Evolutionary conservation across 2,888 invertebrate species (phyloP), one percentile per base, ranked within the genome.

Genomic region (Trimorus sp.): DNA sequence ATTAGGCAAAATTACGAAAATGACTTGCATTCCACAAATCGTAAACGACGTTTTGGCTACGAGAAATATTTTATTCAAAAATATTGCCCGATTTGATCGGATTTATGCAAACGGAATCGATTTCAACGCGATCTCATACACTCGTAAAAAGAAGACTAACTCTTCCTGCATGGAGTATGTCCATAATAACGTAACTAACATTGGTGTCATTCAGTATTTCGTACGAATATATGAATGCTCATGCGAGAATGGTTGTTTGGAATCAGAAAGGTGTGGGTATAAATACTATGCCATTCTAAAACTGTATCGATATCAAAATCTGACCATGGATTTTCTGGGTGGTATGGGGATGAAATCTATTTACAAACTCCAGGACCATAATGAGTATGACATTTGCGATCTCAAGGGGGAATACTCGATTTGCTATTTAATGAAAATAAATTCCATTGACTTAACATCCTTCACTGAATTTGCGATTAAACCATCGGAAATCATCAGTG

Each of bases 121-220:
- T 9, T 68, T 36, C 11, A 56, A 45, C 45, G 45, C 68, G 3
- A 56, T 4, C 3, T 36, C 68, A 14, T 68, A 68, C 14, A 56
- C 12, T 4, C 54, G 68, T 2, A 26, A 45, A 36, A 42, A 5
- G 9, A 68, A 56, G 40, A 68, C 68, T 4, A 26, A 68, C 45
- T 68, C 68, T n/a, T 68, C 68, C 12, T 68, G 54, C 14, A 56
- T 68, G 12, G n/a, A 12, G 26, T 66, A 40, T 36, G 6, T 45
- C 3, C n/a, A 37, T n/a, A 56, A 68, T 45, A 15, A 45, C 12
- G 45, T 0, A 0, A 14, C 12, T 7, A 14, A 45, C 14, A 53
- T 68, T 36, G 68, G 68, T 3, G 8, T n/a, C 7, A 14, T 68
- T 45, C 0, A 14, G 7, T 54, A 42, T 56, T 68, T 68, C 53